Conservation (phyloP, 2,797 vertebrate genomes). For the Balearica regulorum region DNA sequence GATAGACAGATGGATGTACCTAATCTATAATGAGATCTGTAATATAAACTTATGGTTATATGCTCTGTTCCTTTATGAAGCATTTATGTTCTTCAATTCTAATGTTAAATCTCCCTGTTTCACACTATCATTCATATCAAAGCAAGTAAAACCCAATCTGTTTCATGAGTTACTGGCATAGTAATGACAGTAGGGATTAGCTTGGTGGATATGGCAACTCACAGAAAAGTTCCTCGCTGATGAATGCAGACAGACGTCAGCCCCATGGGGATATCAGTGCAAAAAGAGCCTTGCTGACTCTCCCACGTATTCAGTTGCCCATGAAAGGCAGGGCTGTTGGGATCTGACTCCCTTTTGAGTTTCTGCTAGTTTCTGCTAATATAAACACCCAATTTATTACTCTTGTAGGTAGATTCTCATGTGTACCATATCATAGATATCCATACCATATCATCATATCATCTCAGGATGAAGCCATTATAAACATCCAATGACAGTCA, state of each 20-base stretch:
- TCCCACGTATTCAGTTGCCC: not conserved
- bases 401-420: not conserved
- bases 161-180: not conserved
- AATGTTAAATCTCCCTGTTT: not conserved
- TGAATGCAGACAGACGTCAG: not conserved
- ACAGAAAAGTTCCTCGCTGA: not conserved
- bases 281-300: not conserved
- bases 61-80: not conserved
- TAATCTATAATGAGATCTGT: not conserved
- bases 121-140: not conserved
- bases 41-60: not conserved
- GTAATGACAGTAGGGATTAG: not conserved
- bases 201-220: not conserved
- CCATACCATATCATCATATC: not conserved
- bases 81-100: not conserved
- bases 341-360: not conserved
- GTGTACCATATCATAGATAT: not conserved
- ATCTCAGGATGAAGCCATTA: not conserved
- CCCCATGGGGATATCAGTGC: not conserved
- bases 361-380: not conserved
- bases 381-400: not conserved
- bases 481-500: not conserved
- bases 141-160: not conserved
- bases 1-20: not conserved
- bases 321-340: not conserved